Conservation (phyloP, 2,888 invertebrate species). For the Dryobotodes eremita region DNA sequence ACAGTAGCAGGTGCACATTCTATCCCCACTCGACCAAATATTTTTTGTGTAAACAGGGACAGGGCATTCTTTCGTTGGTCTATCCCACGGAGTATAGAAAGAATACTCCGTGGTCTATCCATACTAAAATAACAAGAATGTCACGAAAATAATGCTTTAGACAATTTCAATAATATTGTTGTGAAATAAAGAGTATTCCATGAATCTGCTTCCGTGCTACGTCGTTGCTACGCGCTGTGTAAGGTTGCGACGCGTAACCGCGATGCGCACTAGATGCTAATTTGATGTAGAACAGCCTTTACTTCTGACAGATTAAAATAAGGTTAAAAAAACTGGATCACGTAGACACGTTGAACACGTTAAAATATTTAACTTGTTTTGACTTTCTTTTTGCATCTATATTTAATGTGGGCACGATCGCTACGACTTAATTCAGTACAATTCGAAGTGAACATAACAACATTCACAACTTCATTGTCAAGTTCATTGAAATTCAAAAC, state of each 20-base stretch:
- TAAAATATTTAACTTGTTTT: neutral
- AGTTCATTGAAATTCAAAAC: slow-evolving; percentile 31
- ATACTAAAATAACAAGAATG: neutral
- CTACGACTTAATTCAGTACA: neutral
- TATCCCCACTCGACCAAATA: no score
- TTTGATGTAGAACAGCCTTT: neutral
- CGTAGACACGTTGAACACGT: neutral
- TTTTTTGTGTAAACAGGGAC: neutral
- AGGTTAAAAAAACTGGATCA: neutral
- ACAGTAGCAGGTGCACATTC: neutral
- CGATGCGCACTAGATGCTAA: no score
- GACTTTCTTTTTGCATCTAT: slow-evolving; percentile 2
- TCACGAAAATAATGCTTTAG: neutral
- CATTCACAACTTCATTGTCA: slow-evolving; percentile 17
- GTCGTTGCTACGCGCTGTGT: neutral
- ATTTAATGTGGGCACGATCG: neutral
- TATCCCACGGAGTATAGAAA: neutral
- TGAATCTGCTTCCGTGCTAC: neutral
- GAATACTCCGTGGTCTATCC: neutral
- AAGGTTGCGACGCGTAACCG: neutral
- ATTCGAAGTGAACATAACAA: slow-evolving; percentile 13
- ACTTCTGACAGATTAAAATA: neutral
- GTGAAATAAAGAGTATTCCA: neutral
- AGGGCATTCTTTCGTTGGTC: neutral
- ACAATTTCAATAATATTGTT: neutral